These are phyloP conservation scores for Gymnocheta viridis DNA, from an alignment of 2,888 invertebrate genomes.

Conservation along the genomic window DNA sequence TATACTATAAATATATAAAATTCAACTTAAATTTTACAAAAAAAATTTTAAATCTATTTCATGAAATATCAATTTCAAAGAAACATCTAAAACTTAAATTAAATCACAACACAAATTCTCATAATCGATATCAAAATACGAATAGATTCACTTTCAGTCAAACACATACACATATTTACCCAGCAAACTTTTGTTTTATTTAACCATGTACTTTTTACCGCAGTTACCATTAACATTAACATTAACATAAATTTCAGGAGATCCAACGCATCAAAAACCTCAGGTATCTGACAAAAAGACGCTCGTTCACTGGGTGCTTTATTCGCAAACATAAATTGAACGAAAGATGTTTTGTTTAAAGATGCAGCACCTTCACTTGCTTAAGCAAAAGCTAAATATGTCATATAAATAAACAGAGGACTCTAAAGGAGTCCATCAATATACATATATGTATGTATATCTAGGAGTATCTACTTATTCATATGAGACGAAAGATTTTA, in stretches of 20 bases:
- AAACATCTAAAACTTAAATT: too few species aligned
- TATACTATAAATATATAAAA: too few species aligned
- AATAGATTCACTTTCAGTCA: too few species aligned
- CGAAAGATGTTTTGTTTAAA: not conserved
- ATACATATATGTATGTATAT: too few species aligned
- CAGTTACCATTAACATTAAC: not conserved
- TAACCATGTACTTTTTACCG: not conserved
- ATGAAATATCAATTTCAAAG: too few species aligned
- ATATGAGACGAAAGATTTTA: too few species aligned
- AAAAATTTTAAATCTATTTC: too few species aligned
- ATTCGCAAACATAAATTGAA: conserved; percentile 10
- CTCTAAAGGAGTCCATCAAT: not conserved
- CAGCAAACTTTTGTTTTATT: not conserved
- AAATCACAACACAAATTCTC: too few species aligned
- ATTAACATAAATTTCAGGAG: too few species aligned
- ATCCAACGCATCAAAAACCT: too few species aligned
- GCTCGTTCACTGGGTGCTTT: not conserved
- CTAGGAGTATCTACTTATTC: too few species aligned
- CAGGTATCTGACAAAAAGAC: not conserved
- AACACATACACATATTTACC: not conserved
- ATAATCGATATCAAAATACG: conserved; percentile 25
- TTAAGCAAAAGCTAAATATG: not conserved
- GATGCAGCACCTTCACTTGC: not conserved
- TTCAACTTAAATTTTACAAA: too few species aligned
- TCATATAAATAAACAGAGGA: not conserved